Evolutionary conservation across 2,113 vertebrate genomes (phyloP).

Genomic region (Nannospalax galili): DNA sequence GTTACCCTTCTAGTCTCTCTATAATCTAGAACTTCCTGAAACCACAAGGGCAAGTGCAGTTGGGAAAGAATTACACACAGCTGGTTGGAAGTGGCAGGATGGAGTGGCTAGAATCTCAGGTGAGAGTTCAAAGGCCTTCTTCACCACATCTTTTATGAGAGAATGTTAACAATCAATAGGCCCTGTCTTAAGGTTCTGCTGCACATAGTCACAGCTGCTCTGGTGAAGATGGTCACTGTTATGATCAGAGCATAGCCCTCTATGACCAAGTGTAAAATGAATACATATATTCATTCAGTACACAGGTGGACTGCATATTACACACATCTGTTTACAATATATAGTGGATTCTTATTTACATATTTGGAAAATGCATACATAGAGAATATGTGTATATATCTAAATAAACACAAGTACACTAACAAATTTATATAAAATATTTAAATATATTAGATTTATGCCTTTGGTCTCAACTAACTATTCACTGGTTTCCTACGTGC

Average conservation of each 20-base stretch:
- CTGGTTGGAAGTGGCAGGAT: neutral
- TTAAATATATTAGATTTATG: slow-evolving; percentile 36
- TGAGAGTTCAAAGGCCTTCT: too few species aligned
- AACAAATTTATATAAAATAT: slow-evolving; percentile 19
- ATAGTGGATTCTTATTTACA: neutral
- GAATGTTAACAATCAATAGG: neutral
- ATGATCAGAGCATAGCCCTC: neutral
- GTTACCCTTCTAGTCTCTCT: too few species aligned
- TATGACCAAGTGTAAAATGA: neutral
- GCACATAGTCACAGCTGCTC: neutral
- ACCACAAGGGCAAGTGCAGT: too few species aligned
- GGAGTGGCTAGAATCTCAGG: neutral
- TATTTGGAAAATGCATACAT: neutral
- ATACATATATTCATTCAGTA: neutral
- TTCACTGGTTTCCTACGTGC: slow-evolving; percentile 46
- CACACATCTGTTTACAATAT: neutral
- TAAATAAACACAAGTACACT: neutral
- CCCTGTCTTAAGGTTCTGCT: neutral
- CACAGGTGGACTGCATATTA: neutral
- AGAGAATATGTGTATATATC: neutral
- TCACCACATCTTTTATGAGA: too few species aligned
- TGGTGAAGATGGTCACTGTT: neutral
- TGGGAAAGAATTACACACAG: too few species aligned
- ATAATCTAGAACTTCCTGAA: too few species aligned
- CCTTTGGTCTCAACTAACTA: slow-evolving; percentile 55